Evolutionary conservation across 2,113 vertebrate species (phyloP).

Genomic region (Corynorhinus townsendii): DNA sequence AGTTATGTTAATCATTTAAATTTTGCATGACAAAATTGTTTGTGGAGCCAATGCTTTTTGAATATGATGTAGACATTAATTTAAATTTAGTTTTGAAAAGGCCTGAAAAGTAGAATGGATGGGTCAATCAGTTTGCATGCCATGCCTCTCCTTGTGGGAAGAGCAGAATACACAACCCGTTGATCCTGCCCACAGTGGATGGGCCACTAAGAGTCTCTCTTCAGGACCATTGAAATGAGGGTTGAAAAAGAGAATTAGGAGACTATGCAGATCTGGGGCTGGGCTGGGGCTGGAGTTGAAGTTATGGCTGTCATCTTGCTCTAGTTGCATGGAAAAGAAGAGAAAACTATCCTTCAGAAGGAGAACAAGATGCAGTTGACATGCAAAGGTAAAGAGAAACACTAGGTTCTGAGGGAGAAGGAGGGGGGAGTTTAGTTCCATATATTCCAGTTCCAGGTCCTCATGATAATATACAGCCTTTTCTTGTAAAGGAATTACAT

Average conservation of each 20-base stretch:
- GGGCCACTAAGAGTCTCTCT: background rate
- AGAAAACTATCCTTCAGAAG: background rate
- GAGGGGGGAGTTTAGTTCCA: background rate
- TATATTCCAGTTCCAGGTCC: background rate
- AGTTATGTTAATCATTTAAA: conserved; percentile 2
- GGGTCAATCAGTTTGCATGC: background rate
- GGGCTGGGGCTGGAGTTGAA: background rate
- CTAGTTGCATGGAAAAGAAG: background rate
- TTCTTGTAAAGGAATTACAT: background rate
- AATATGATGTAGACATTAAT: background rate
- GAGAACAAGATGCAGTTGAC: background rate
- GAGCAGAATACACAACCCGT: background rate
- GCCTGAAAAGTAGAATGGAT: background rate
- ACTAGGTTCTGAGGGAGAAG: background rate
- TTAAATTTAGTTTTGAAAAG: background rate
- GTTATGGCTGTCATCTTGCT: background rate
- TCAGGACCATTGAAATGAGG: background rate
- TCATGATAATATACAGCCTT: background rate
- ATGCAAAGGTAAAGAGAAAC: background rate
- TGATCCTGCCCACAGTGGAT: background rate
- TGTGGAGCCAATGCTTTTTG: background rate
- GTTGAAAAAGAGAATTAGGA: background rate
- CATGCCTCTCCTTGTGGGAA: background rate
- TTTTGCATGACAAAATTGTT: background rate
- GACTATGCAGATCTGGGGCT: background rate